Base-by-base conservation (phyloP, 2,888 invertebrate genomes). In the Ormyrus nitidulus region DNA sequence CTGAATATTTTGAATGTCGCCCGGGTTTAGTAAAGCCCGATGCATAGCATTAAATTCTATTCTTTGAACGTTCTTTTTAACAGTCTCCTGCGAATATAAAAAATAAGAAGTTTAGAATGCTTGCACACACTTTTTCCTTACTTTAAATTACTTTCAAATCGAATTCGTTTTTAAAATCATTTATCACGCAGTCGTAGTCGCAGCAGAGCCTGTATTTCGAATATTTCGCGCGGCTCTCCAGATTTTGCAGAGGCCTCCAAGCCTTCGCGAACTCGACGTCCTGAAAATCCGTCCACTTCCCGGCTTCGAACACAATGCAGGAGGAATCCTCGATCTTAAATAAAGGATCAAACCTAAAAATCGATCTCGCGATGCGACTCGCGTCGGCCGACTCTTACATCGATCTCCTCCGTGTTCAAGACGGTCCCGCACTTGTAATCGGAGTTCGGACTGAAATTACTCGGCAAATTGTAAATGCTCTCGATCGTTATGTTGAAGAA, bases 11-110 rank as follows among this genome's bases (percentile, higher is more conserved):
- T 82, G 51, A 13, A 79, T 69, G 5, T 82, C 84, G 1, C 68
- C 5, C 0, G 44, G 10, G 49, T 76, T 62, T 8, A 87, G 44
- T 2, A 86, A 68, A 13, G 62, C 79, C 46, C 88, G 84, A 72
- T 81, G 80, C 65, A 87, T 59, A 0, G 69, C 79, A 79, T 88
- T 88, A 87, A 88, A 88, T n/a, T 87, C 86, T 46, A 88, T 84
- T 74, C 87, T 84, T 3, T 83, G 81, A 1, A 49, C 68, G 64
- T 87, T 79, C 4, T 81, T 71, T 5, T 81, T 80, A 0, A 81
- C 8, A 59, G 77, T 76, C 46, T 77, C 76, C 87, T 88, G 53
- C 9, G 59, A 64, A 59, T 71, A 65, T 34, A 6, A 34, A 48
- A 0, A 34, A n/a, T 46, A 34, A 49, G 13, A 46, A 56, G 9